Evolutionary conservation across 2,797 vertebrate species (phyloP), one percentile per base, ranked within the genome.

Genomic region (Xenentodon cancila): DNA sequence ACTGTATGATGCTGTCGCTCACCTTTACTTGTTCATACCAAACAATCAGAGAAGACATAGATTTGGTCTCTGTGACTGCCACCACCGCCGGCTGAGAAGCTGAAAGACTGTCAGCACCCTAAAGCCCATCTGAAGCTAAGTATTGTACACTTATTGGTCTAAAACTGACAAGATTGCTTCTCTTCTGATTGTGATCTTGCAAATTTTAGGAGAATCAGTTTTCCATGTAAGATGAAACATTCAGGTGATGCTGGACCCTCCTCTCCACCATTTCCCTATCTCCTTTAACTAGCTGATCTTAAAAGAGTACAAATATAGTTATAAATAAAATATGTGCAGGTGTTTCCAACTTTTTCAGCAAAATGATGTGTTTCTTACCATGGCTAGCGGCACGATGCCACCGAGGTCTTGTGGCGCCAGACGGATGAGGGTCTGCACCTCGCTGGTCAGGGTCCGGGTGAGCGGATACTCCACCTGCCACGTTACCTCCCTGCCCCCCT

Each of bases 391-490:
- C 21, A 98, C 93, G 0, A 99, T 97, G 49, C 92, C 95, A 4
- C 93, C 95, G 40, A 98, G 91, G 84, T 97, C 96, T 79, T 96
- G 95, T 47, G 95, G 94, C 57, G 95, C 95, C 88, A 97, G 77
- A 74, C 94, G 94, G 87, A 99, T 94, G 81, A 96, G 88, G 0
- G 96, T 95, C 53, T 94, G 87, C 13, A 95, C 91, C 6, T 94
- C 89, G 18, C 91, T 93, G 0, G 92, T 92, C 48, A 91, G 79
- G 16, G 92, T 84, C 5, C 93, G 93, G 1, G 83, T 94, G 30
- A 89, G 92, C 0, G 96, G 96, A 69, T 98, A 97, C 59, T 99
- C 97, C 81, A 97, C 94, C 92, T 98, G 97, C 97, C 97, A 99
- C 2, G 91, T 93, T 82, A 97, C 95, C 40, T 95, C 94, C 68